These are phyloP conservation scores for Potamilus streckersoni DNA, from an alignment of 1,140 invertebrate species.

Conservation along the genomic window DNA sequence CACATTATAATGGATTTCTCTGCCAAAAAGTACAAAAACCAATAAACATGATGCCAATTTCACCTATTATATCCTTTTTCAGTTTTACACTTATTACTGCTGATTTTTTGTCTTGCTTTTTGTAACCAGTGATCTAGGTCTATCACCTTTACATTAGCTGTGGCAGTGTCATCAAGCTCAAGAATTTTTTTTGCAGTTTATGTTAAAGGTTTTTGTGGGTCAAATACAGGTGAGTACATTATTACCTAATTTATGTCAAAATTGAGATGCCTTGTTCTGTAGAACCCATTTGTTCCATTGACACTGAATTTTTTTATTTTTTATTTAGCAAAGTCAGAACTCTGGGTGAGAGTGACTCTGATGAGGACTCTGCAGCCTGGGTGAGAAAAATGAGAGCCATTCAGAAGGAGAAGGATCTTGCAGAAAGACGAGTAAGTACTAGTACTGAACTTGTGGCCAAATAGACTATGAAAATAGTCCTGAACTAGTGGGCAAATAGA, in stretches of 20 bases:
- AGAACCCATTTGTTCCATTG: not conserved
- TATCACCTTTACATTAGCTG: too few relatives aligned
- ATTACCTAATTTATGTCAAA: not conserved
- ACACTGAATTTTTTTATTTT: constrained; percentile 15
- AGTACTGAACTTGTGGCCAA: not conserved
- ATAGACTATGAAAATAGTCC: not conserved
- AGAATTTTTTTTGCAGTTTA: too few relatives aligned
- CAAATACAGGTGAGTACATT: too few relatives aligned
- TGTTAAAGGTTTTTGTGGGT: too few relatives aligned
- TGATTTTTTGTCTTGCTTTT: too few relatives aligned
- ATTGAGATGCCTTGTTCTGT: not conserved
- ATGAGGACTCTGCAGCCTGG: constrained; percentile 75
- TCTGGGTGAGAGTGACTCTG: constrained; percentile 65
- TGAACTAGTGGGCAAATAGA: not conserved
- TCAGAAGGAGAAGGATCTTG: constrained; percentile 85
- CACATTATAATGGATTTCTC: too few relatives aligned
- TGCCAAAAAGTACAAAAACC: too few relatives aligned
- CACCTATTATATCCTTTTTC: too few relatives aligned
- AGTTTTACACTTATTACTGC: too few relatives aligned
- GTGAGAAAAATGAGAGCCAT: constrained; percentile 83
- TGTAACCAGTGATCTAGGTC: too few relatives aligned
- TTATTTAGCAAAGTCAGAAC: constrained; percentile 73
- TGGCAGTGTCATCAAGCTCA: too few relatives aligned
- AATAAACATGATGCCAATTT: too few relatives aligned
- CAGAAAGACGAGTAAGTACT: constrained; percentile 82